Conservation (phyloP, 2,888 invertebrate species). For the Cordilura impudica region DNA sequence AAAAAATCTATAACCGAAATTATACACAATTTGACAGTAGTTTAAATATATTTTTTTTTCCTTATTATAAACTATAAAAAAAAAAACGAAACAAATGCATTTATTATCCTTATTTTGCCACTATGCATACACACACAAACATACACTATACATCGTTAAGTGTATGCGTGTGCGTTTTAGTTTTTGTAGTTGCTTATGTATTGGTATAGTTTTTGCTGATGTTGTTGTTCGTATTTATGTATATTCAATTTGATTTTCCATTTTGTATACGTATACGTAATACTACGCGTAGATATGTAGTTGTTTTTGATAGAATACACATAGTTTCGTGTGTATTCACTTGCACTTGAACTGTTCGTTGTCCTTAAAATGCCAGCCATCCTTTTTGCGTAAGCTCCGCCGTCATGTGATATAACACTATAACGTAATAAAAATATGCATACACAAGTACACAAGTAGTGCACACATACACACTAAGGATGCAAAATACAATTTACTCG, state of each 20-base stretch:
- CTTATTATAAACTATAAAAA: slow-evolving; percentile 3
- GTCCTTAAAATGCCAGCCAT: slow-evolving; percentile 70
- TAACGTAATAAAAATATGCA: slow-evolving; percentile 44
- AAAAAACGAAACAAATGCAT: slow-evolving; percentile 40
- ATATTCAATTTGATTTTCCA: slow-evolving; percentile 30
- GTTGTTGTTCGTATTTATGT: slow-evolving; percentile 12
- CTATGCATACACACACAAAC: background rate
- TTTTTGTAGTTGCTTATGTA: slow-evolving; percentile 14
- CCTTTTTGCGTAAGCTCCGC: slow-evolving; percentile 66
- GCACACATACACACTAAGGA: background rate
- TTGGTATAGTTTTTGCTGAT: slow-evolving; percentile 30
- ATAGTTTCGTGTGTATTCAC: slow-evolving; percentile 55
- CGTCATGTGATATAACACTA: slow-evolving; percentile 55
- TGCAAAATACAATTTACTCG: slow-evolving; percentile 32
- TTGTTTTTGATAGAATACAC: background rate
- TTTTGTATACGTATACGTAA: slow-evolving; percentile 6
- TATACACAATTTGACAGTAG: background rate
- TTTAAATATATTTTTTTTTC: too few species aligned
- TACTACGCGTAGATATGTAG: background rate
- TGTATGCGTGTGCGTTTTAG: background rate
- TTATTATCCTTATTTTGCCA: slow-evolving; percentile 33
- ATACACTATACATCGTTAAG: too few species aligned
- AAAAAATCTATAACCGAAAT: slow-evolving; percentile 1
- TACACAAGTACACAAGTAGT: slow-evolving; percentile 39
- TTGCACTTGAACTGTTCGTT: slow-evolving; percentile 75